Percentiles rank a stretch among this genome's conserved stretches.
These are phyloP conservation scores for Psephotus haematonotus DNA, from an alignment of 2,113 vertebrate genomes.

Conservation along the genomic window DNA sequence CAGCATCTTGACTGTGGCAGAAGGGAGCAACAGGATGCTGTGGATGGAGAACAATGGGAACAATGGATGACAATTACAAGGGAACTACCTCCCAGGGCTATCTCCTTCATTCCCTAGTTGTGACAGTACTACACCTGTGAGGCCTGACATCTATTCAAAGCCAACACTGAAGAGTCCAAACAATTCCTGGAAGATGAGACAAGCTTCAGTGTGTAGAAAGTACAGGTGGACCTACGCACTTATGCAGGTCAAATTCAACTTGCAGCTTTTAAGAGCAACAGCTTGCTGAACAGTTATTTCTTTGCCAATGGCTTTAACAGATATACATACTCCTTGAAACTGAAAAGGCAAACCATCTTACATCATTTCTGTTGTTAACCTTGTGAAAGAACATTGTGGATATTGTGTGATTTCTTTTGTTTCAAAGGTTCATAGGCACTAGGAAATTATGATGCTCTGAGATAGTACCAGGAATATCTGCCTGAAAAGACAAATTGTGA, in stretches of 20 bases:
- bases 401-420: background rate
- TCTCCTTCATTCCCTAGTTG: background rate
- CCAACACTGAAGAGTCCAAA: background rate
- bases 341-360: background rate
- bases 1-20: background rate
- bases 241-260: background rate
- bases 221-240: background rate
- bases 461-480: rapidly evolving
- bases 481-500: background rate
- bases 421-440: background rate
- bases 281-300: background rate
- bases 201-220: background rate
- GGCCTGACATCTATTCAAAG: rapidly evolving
- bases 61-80: rapidly evolving
- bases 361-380: background rate
- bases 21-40: background rate
- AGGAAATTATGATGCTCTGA: background rate
- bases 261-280: background rate
- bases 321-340: background rate
- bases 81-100: background rate
- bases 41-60: background rate
- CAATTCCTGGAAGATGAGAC: background rate
- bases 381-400: background rate
- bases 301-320: background rate
- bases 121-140: background rate